These are phyloP conservation scores for Sternotherus odoratus DNA, from an alignment of 2,797 vertebrate species.

Conservation along the genomic window DNA sequence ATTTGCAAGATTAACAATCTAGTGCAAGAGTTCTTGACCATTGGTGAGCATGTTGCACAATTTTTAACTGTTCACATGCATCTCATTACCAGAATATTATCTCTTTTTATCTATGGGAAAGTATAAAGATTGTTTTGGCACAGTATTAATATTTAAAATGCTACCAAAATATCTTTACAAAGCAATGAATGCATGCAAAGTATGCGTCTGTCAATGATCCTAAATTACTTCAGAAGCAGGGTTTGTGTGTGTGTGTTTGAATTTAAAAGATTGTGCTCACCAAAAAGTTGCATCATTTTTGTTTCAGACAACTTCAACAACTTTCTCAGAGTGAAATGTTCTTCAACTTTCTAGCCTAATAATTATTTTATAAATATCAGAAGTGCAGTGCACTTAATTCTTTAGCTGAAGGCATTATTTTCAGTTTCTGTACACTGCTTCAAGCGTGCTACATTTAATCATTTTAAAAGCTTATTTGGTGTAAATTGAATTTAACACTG, in stretches of 20 bases:
- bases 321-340: conserved; percentile 27
- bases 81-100: not conserved
- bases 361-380: conserved; percentile 78
- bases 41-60: not conserved
- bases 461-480: conserved; percentile 70
- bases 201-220: not conserved
- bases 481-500: conserved; percentile 64
- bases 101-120: conserved; percentile 18
- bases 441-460: conserved; percentile 67
- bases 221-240: not conserved
- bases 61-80: not conserved
- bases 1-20: not conserved
- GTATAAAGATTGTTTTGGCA: not conserved
- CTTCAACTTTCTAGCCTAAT: conserved; percentile 67
- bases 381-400: conserved; percentile 65
- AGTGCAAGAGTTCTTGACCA: not conserved
- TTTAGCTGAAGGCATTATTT: conserved; percentile 59
- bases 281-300: conserved; percentile 4
- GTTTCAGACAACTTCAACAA: conserved; percentile 40
- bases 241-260: not conserved
- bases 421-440: conserved; percentile 46
- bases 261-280: not conserved
- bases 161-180: not conserved
- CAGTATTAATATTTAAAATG: not conserved
- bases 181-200: not conserved